Evolutionary conservation across 1,140 invertebrate species (phyloP).

Genomic region (Drosophila chauvacae): DNA sequence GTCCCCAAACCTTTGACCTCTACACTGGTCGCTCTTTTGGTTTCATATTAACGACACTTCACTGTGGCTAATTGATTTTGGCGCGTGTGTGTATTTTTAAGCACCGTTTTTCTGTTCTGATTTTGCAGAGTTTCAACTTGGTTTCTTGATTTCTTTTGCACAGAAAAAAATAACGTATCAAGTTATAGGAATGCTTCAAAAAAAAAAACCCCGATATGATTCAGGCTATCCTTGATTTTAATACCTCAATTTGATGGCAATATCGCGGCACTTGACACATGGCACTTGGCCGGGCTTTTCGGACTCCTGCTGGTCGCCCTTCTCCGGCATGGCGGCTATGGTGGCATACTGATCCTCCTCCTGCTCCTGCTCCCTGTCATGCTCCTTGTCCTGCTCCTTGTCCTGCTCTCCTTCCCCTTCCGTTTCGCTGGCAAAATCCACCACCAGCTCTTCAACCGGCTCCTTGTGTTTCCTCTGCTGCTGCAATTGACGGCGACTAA

Average conservation of each 20-base stretch:
- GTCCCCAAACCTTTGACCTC: too few species aligned
- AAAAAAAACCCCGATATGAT: too few species aligned
- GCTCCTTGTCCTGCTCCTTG: background rate
- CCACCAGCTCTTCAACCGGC: constrained; percentile 44
- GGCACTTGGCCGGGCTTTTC: constrained; percentile 56
- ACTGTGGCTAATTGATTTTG: constrained; percentile 25
- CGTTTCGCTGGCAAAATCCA: constrained; percentile 71
- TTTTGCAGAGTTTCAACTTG: background rate
- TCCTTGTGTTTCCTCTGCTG: constrained; percentile 2
- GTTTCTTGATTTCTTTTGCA: constrained; percentile 10
- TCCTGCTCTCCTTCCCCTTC: constrained; percentile 30
- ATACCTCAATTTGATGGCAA: constrained; percentile 78
- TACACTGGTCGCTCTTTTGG: too few species aligned
- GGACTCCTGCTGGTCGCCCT: background rate
- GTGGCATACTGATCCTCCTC: constrained; percentile 58
- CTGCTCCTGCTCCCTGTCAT: background rate
- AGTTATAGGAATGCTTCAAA: background rate
- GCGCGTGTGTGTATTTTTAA: constrained; percentile 21
- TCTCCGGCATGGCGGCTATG: constrained; percentile 34
- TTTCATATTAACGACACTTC: background rate
- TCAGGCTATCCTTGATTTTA: too few species aligned
- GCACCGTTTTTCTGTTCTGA: constrained; percentile 23
- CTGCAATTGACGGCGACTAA: constrained; percentile 50
- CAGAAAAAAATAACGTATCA: background rate
- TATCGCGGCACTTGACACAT: constrained; percentile 77